Base-by-base conservation (phyloP, 2,797 vertebrate species). In the Pampus argenteus region DNA sequence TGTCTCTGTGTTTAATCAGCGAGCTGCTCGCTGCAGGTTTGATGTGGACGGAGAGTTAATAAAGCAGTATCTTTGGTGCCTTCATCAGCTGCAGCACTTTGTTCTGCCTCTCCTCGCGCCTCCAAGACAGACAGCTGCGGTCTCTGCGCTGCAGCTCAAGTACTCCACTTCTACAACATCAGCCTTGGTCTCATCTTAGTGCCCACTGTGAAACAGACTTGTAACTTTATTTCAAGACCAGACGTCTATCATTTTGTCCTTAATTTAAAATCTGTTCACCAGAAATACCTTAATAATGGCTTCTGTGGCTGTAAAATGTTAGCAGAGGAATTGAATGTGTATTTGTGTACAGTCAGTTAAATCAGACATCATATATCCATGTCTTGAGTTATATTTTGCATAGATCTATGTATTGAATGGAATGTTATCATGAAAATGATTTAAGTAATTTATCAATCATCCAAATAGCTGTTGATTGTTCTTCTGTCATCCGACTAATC, bases 31-130 rank as follows among this genome's bases (percentile, higher is more conserved):
- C 89, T 85, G 88, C 90, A 89, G 91, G 92, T 94, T 93, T 94
- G 94, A 95, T 95, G 94, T 94, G 93, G 92, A 94, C 91, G 81
- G 70, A 81, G 86, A 90, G 90, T 93, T 94, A 94, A 94, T 94
- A 93, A 92, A 94, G 91, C 92, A 74, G 88, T 91, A 94, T 94
- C 92, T 93, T 42, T 42, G 65, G 65, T 18, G 81, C 91, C 93
- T 94, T 94, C 93, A 93, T 94, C 93, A 93, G 89, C 82, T 25
- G 70, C 86, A 55, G 76, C 89, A 90, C 92, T 93, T 91, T 87
- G 85, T 88, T 90, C 88, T 84, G 81, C 73, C 71, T 86, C 81
- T 82, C 71, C 66, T 65, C 42, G 25, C 51, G 51, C 72, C 74
- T 81, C 60, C 17, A 28, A 84, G 87, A 86, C 82, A 78, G 83